Conservation (phyloP, 2,888 invertebrate genomes). For the Philereme vetulata region DNA sequence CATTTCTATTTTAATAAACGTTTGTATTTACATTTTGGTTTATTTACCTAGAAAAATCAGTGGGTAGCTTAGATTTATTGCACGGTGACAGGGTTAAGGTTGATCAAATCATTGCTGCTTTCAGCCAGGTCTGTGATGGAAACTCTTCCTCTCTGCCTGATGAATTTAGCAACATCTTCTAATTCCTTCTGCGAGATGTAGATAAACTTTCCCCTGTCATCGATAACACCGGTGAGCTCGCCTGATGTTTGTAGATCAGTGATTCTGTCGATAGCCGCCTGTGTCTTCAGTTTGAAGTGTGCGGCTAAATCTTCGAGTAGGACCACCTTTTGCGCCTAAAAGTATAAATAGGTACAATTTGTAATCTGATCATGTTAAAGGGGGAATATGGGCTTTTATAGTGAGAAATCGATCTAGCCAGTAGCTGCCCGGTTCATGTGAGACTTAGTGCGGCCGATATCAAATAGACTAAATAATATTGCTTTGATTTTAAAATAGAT, state of each 20-base stretch:
- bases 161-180: constrained; percentile 96
- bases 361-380: no score
- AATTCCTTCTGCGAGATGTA: constrained; percentile 97
- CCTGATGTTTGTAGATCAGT: constrained; percentile 92
- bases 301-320: constrained; percentile 96
- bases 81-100: constrained; percentile 85
- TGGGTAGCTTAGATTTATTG: constrained; percentile 42
- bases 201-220: constrained; percentile 99
- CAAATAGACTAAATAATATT: no score
- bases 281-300: constrained; percentile 95
- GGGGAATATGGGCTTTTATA: no score
- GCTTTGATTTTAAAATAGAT: no score
- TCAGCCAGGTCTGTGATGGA: constrained; percentile 97
- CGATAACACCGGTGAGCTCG: constrained; percentile 97
- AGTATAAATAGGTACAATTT: constrained; percentile 31
- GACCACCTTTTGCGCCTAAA: constrained; percentile 93
- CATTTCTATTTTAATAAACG: constrained; percentile 53
- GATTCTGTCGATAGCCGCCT: constrained; percentile 93
- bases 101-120: constrained; percentile 96
- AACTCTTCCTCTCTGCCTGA: constrained; percentile 96
- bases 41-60: constrained; percentile 41
- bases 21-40: constrained; percentile 55
- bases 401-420: no score
- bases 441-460: no score
- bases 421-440: no score